A percentile compares a stretch with the other conserved stretches of the same genome.
These are phyloP conservation scores for Vanacampus margaritifer DNA, from an alignment of 2,113 vertebrate species.

Conservation along the genomic window DNA sequence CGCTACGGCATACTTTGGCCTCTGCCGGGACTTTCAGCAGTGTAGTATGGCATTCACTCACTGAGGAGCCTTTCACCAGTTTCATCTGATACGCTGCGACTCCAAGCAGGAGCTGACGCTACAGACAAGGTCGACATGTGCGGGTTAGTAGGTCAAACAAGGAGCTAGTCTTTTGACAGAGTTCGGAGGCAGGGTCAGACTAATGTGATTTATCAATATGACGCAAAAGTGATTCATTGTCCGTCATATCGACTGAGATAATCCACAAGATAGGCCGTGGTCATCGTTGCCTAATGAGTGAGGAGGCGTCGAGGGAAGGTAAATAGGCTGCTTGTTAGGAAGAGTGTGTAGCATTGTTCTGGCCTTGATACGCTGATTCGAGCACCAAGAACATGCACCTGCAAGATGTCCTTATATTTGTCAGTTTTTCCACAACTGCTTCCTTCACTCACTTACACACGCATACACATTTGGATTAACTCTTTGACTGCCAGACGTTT, in stretches of 20 bases:
- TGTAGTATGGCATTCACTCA: slow-evolving; percentile 59
- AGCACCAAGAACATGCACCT: slow-evolving; percentile 49
- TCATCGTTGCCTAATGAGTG: slow-evolving; percentile 29
- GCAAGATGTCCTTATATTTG: slow-evolving; percentile 20
- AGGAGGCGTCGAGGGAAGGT: slow-evolving; percentile 3
- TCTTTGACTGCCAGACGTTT: too few relatives aligned
- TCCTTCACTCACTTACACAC: not conserved
- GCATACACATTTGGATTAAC: too few relatives aligned
- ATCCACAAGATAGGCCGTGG: slow-evolving; percentile 23
- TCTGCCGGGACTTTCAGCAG: slow-evolving; percentile 42
- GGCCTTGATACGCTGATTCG: slow-evolving; percentile 31
- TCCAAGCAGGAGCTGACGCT: slow-evolving; percentile 48
- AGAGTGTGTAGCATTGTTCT: slow-evolving; percentile 8
- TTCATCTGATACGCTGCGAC: slow-evolving; percentile 69
- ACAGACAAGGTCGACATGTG: slow-evolving; percentile 57
- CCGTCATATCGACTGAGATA: slow-evolving; percentile 38
- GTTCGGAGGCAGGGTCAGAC: slow-evolving; percentile 50
- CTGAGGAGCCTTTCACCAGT: slow-evolving; percentile 64
- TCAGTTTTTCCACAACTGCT: not conserved
- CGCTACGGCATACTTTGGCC: slow-evolving; percentile 56
- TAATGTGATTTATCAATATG: slow-evolving; percentile 68
- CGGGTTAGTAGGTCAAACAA: slow-evolving; percentile 68
- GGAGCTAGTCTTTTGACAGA: slow-evolving; percentile 61
- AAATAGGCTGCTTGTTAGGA: slow-evolving; percentile 4
- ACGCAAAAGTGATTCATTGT: slow-evolving; percentile 57